phyloP scores from a whole-genome alignment of 2,797 vertebrate genomes.

The Lagorchestes hirsutus region DNA sequence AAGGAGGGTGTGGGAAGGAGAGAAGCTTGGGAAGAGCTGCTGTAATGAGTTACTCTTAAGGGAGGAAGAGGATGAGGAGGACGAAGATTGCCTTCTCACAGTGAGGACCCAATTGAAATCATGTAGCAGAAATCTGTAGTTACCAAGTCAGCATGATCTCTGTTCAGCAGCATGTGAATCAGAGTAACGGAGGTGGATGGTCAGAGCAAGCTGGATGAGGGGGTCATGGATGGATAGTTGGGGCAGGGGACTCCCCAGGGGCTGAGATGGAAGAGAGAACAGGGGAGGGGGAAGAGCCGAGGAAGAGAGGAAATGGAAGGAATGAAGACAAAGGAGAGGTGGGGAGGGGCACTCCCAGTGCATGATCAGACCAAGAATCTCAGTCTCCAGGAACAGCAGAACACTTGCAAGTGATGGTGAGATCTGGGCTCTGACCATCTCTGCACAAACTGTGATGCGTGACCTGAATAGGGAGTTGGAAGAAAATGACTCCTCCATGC shows the following conservation, averaged over 20 bases:
- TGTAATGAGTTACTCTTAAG: constrained; percentile 23
- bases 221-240: background rate
- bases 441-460: no score
- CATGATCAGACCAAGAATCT: background rate
- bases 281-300: background rate
- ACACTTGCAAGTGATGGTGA: no score
- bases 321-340: background rate
- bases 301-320: no score
- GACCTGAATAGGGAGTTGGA: no score
- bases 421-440: no score
- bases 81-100: background rate
- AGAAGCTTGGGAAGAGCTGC: constrained; percentile 21
- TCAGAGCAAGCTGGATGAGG: background rate
- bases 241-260: background rate
- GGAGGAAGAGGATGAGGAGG: background rate
- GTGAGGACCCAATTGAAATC: background rate
- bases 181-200: background rate
- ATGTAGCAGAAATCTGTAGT: background rate
- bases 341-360: background rate
- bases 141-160: background rate
- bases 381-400: background rate
- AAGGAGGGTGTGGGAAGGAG: no score
- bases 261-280: background rate
- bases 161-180: background rate
- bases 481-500: background rate